A percentile compares a stretch with the other conserved stretches of the same genome.
Conservation (phyloP, 2,888 invertebrate genomes). For the Odontocolon sp. region DNA sequence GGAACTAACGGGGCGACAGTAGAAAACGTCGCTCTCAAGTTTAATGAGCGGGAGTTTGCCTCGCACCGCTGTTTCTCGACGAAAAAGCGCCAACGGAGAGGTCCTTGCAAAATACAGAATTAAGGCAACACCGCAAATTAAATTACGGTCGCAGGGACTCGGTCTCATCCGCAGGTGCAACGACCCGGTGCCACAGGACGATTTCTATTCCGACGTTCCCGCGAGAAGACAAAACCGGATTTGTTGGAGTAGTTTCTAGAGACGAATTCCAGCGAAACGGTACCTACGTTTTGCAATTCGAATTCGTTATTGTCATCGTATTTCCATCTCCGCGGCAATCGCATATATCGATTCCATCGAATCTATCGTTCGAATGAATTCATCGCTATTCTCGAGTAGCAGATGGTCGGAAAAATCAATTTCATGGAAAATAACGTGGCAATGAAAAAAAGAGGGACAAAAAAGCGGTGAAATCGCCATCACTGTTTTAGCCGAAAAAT, state of each 20-base stretch:
- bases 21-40: conserved; percentile 37
- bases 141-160: conserved; percentile 44
- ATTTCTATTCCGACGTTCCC: conserved; percentile 34
- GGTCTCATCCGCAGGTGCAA: conserved; percentile 52
- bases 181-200: conserved; percentile 28
- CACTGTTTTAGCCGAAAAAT: neutral
- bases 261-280: neutral
- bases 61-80: neutral
- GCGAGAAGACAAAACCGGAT: conserved; percentile 33
- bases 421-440: neutral
- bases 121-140: conserved; percentile 51
- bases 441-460: conserved; percentile 10
- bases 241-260: conserved; percentile 25
- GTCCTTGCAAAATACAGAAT: conserved; percentile 48
- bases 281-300: conserved; percentile 43
- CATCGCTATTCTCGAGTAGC: neutral
- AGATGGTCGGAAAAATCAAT: neutral
- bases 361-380: conserved; percentile 27
- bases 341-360: conserved; percentile 20
- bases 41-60: conserved; percentile 28
- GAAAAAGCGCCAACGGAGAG: conserved; percentile 21
- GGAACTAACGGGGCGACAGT: conserved; percentile 34
- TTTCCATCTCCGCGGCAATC: neutral
- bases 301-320: conserved; percentile 17
- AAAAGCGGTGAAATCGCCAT: neutral